Evolutionary conservation across 1,140 invertebrate species (phyloP).

Genomic region (Copidosoma floridanum): DNA sequence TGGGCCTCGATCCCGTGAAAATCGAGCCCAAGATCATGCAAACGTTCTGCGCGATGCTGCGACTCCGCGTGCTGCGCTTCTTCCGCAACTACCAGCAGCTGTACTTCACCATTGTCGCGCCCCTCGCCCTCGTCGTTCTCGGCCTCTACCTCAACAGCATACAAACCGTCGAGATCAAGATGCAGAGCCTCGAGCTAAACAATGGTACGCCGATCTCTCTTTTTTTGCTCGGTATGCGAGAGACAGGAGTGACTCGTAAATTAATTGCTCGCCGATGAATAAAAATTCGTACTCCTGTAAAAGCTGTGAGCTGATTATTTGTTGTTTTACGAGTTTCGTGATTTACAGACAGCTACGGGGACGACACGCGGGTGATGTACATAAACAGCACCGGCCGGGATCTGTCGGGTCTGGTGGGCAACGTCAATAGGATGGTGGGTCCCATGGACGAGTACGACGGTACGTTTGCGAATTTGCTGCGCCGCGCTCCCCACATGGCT

Average conservation of each 20-base stretch:
- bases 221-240: too few species aligned
- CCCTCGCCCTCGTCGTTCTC: slow-evolving; percentile 64
- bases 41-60: slow-evolving; percentile 56
- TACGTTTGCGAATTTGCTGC: slow-evolving; percentile 63
- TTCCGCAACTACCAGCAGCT: slow-evolving; percentile 55
- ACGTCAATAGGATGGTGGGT: slow-evolving; percentile 48
- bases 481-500: slow-evolving; percentile 64
- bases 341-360: slow-evolving; percentile 45
- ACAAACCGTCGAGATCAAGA: slow-evolving; percentile 62
- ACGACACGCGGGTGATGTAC: slow-evolving; percentile 44
- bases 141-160: slow-evolving; percentile 69
- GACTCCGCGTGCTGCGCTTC: slow-evolving; percentile 53
- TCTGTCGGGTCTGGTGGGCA: slow-evolving; percentile 42
- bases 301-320: too few species aligned
- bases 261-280: background rate
- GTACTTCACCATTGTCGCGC: slow-evolving; percentile 58
- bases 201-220: too few species aligned
- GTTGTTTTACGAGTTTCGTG: too few species aligned
- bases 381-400: slow-evolving; percentile 45
- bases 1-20: slow-evolving; percentile 59
- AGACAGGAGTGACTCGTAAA: too few species aligned
- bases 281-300: too few species aligned
- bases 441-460: slow-evolving; percentile 63
- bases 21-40: slow-evolving; percentile 57
- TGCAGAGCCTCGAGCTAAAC: slow-evolving; percentile 63